Percentiles rank a stretch among this genome's conserved stretches.
Conservation (phyloP, 2,113 vertebrate species). For the Psilopogon haemacephalus region DNA sequence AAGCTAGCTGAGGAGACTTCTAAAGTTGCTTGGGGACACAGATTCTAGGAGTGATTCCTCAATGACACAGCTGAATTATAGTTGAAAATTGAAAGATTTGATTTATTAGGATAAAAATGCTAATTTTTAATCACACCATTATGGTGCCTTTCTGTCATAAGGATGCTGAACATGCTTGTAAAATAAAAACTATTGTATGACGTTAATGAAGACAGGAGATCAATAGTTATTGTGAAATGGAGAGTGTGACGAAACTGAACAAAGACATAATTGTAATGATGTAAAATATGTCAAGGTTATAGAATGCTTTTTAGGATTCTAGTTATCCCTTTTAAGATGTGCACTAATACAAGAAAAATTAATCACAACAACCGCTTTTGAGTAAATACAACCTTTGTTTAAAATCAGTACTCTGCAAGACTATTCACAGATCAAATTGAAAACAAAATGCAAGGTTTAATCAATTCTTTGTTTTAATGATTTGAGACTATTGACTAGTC, state of each 20-base stretch:
- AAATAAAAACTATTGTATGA: not conserved
- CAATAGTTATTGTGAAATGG: not conserved
- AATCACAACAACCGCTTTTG: not conserved
- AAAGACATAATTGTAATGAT: not conserved
- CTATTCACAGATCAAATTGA: not conserved
- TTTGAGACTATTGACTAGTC: too few relatives aligned
- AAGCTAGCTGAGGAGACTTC: not conserved
- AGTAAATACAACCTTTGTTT: not conserved
- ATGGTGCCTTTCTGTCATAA: not conserved
- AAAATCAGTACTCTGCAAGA: not conserved
- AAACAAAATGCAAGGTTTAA: not conserved
- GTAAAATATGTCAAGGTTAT: not conserved
- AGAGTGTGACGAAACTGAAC: not conserved
- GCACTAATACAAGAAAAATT: not conserved
- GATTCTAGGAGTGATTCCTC: not conserved
- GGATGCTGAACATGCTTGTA: not conserved
- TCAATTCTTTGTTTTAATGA: not conserved
- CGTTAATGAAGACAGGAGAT: not conserved
- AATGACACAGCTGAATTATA: not conserved
- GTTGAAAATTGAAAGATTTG: not conserved
- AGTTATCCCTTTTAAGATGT: not conserved
- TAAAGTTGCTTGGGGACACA: not conserved
- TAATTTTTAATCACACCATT: not conserved
- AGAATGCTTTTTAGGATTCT: not conserved
- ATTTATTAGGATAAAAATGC: not conserved